Conservation (phyloP, 2,888 invertebrate genomes). For the Allolobophora icterica region DNA sequence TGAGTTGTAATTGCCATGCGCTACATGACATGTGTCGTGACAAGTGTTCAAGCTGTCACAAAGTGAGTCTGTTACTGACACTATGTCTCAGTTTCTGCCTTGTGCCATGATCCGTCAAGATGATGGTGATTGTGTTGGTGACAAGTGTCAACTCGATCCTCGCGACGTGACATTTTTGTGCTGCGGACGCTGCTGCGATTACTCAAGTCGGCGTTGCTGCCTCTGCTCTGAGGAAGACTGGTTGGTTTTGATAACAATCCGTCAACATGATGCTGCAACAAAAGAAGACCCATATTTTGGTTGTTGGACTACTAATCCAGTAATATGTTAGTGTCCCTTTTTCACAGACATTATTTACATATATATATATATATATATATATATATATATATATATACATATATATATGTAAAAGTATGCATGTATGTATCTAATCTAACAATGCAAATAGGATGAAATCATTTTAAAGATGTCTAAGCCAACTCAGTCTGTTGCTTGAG, state of each 20-base stretch:
- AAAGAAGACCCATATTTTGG: neutral
- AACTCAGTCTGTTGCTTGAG: no score
- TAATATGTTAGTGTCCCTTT: neutral
- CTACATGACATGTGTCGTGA: neutral
- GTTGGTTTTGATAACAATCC: neutral
- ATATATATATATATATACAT: no score
- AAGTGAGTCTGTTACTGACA: neutral
- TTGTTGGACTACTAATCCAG: neutral
- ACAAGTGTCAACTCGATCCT: slow-evolving; percentile 12
- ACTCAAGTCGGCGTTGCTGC: slow-evolving; percentile 9
- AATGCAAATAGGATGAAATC: no score
- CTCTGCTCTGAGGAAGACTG: slow-evolving; percentile 19
- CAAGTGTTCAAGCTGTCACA: slow-evolving; percentile 11
- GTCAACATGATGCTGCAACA: neutral
- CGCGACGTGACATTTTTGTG: neutral
- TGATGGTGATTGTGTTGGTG: neutral
- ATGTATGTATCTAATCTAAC: no score
- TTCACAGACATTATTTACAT: no score
- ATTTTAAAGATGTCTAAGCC: no score
- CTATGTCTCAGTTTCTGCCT: slow-evolving; percentile 13
- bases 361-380: no score
- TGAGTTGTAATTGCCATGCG: neutral
- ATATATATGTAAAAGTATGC: no score
- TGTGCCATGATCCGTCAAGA: slow-evolving; percentile 21
- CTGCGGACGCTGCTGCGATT: slow-evolving; percentile 3